These are phyloP conservation scores for Sinocyclocheilus anshuiensis DNA, from an alignment of 2,113 vertebrate genomes.

Conservation along the genomic window DNA sequence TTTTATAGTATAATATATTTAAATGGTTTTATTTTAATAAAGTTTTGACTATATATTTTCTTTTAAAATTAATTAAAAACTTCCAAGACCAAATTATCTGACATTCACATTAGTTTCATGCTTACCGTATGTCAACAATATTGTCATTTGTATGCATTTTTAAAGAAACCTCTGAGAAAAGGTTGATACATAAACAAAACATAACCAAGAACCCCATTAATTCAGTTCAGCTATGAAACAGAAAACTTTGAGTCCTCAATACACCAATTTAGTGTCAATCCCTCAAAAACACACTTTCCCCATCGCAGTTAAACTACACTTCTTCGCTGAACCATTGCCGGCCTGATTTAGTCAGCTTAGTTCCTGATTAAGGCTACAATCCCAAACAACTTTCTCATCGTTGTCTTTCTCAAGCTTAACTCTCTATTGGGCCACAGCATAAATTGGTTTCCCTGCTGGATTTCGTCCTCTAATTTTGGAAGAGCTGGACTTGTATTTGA, in stretches of 20 bases:
- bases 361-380: conserved; percentile 15
- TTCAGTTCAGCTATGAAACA: neutral
- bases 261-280: neutral
- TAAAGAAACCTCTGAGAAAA: neutral
- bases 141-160: neutral
- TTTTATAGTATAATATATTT: too few relatives aligned
- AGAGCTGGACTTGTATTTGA: neutral
- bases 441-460: neutral
- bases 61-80: neutral
- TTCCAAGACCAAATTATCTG: neutral
- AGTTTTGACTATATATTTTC: neutral
- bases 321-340: neutral
- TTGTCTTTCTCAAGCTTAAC: conserved; percentile 9
- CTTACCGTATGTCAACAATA: neutral
- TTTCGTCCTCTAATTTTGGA: neutral
- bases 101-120: neutral
- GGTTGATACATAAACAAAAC: neutral
- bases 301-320: neutral
- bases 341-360: conserved; percentile 21
- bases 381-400: conserved; percentile 16
- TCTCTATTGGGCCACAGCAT: conserved; percentile 1
- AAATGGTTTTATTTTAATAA: neutral
- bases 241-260: neutral
- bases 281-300: conserved; percentile 9
- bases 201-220: neutral